phyloP scores from a whole-genome alignment of 1,140 invertebrate species.

The Hycleus phaleratus region DNA sequence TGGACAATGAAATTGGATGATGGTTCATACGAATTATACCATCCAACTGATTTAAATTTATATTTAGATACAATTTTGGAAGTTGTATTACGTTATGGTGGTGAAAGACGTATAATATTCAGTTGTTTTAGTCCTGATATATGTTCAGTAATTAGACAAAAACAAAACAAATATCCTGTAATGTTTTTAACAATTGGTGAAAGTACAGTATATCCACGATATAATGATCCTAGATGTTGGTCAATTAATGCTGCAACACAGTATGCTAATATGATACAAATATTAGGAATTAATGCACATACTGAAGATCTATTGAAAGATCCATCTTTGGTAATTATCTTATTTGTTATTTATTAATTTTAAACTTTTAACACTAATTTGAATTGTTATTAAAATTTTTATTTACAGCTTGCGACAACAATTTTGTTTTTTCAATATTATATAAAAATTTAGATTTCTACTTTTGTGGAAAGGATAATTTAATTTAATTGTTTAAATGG shows the following conservation, averaged over 20 bases:
- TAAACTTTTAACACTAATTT: background rate
- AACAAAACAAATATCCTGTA: conserved; percentile 93
- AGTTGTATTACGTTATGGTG: conserved; percentile 65
- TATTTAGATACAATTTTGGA: conserved; percentile 87
- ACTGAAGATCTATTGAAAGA: conserved; percentile 85
- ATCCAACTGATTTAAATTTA: conserved; percentile 84
- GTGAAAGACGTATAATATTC: conserved; percentile 75
- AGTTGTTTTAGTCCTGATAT: conserved; percentile 94
- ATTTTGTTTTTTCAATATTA: too few relatives aligned
- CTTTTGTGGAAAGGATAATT: too few relatives aligned
- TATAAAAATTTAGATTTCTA: too few relatives aligned
- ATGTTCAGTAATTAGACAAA: conserved; percentile 81
- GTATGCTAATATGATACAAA: conserved; percentile 69
- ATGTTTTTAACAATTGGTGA: conserved; percentile 87
- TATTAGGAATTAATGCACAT: conserved; percentile 84
- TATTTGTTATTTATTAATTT: background rate
- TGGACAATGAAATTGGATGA: conserved; percentile 84
- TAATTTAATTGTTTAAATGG: too few relatives aligned
- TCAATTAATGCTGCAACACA: conserved; percentile 73
- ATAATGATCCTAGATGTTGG: conserved; percentile 75
- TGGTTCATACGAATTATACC: conserved; percentile 77
- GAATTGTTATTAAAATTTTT: background rate
- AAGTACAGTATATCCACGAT: conserved; percentile 70
- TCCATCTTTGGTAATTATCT: conserved; percentile 50
- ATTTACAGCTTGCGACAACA: too few relatives aligned